Evolutionary conservation across 2,888 invertebrate genomes (phyloP), one percentile per base, ranked within the genome.

Genomic region (Drosophila tanythrix): DNA sequence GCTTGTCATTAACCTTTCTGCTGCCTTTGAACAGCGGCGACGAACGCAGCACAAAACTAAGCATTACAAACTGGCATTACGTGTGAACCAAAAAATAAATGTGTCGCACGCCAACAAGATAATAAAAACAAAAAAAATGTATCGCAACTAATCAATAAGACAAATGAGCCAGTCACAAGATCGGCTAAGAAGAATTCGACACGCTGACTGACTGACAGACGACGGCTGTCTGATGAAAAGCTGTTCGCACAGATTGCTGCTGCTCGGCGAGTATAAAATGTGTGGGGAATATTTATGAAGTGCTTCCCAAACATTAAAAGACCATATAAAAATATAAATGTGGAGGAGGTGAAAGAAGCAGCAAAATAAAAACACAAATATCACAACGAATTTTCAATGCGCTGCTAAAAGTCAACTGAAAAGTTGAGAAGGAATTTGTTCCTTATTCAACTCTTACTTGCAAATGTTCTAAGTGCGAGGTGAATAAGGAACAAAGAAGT

Each of bases 141-240:
- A 50, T 57, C 38, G 27, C 70, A 50, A 70, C 87, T 64, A 82
- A 83, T 89, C 87, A 86, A 90, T 81, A 90, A 87, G 74, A 90
- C 66, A 74, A 90, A 90, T 70, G 76, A 70, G 56, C 69, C 50
- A 75, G 60, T 85, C 80, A 82, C 89, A 76, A 86, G 87, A 84
- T 56, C 56, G 67, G 87, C 27, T 56, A 36, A n/a, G 27, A 21
- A 55, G 36, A 55, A 36, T 25, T 15, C 46, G 27, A 25, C 25
- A 25, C 18, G 36, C 36, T 27, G 25, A 27, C 36, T 33, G 74
- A 67, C 38, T 29, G 74, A 71, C 60, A 50, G 51, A 58, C 46
- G 63, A 43, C 50, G 70, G 61, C 51, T 52, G 65, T 13, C 58
- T 60, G 57, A 65, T 55, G 51, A 64, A 61, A 70, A 55, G 57